Base-by-base conservation (phyloP, 2,797 vertebrate genomes). In the Hipposideros larvatus region DNA sequence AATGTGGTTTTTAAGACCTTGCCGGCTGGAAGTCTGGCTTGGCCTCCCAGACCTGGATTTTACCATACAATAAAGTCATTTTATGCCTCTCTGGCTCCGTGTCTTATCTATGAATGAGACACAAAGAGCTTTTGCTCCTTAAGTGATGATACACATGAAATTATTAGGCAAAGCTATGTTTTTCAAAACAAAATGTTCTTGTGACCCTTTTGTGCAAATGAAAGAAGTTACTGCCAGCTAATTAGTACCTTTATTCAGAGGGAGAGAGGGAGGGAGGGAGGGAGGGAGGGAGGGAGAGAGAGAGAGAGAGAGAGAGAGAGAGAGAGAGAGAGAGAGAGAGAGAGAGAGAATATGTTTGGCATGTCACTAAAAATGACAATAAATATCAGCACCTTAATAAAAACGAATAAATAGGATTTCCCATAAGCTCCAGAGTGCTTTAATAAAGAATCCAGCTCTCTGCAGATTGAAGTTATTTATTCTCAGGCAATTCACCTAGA, bases 401-500 rank as follows among this genome's bases (percentile, higher is more conserved):
- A 65, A 91, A 65, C 7, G 61, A 82, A 55, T 53, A 80, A 93
- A 53, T 28, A 34, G 63, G 55, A 79, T 87, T 83, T 96, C 31
- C 70, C 48, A 75, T 75, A 90, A 92, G 28, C 43, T 53, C 51
- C 53, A 21, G 77, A 41, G 16, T 59, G 13, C 80, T 92, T 91
- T 68, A 83, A 91, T 77, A 94, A 96, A 90, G 92, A 95, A 87
- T 43, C 37, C 66, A n/a, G 2, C 74, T 87, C 86, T 97, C 61
- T 66, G 37, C 19, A 74, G 91, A 92, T 31, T 24, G 63, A 90
- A 89, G 41, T 68, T 65, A 97, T 96, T 97, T 95, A 82, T 94
- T 87, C 73, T 88, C 46, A 5, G 92, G 87, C 83, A 59, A 88
- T 96, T 96, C 90, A 97, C 84, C 96, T 96, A 79, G 48, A 80